phyloP scores from a whole-genome alignment of 1,140 invertebrate genomes.

The Teleopsis dalmanni region DNA sequence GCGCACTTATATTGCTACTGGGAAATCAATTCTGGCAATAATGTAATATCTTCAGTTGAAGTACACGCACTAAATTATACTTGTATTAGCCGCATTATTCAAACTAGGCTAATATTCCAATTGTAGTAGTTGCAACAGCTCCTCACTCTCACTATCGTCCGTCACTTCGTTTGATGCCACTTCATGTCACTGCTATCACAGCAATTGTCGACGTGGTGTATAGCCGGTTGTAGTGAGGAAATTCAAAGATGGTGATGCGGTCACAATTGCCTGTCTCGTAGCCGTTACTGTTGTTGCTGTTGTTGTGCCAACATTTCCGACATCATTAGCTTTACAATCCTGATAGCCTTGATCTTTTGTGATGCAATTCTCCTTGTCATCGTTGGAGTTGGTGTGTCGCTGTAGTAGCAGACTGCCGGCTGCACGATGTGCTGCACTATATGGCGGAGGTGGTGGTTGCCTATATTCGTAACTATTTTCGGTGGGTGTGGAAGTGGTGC shows the following conservation, averaged over 20 bases:
- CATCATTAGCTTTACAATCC: not conserved
- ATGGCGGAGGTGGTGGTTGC: constrained; percentile 18
- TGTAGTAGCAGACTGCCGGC: constrained; percentile 6
- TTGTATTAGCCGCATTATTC: no score
- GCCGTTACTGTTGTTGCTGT: not conserved
- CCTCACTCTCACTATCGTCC: no score
- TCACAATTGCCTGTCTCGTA: constrained; percentile 16
- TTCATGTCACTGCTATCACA: no score
- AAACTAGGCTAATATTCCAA: no score
- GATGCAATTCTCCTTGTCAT: not conserved
- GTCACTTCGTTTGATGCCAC: no score
- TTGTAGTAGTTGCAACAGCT: no score
- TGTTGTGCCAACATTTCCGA: not conserved
- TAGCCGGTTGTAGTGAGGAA: constrained; percentile 14
- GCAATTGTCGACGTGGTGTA: constrained; percentile 15
- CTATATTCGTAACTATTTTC: constrained; percentile 17
- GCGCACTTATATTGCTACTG: no score
- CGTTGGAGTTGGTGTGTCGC: constrained; percentile 9
- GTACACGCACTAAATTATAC: no score
- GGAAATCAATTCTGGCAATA: no score
- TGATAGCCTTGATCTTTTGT: constrained; percentile 12
- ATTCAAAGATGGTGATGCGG: constrained; percentile 17
- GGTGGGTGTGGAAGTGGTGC: constrained; percentile 9
- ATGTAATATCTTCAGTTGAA: no score
- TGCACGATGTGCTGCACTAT: constrained; percentile 16